phyloP scores from a whole-genome alignment of 1,140 invertebrate species.

The Physella acuta region DNA sequence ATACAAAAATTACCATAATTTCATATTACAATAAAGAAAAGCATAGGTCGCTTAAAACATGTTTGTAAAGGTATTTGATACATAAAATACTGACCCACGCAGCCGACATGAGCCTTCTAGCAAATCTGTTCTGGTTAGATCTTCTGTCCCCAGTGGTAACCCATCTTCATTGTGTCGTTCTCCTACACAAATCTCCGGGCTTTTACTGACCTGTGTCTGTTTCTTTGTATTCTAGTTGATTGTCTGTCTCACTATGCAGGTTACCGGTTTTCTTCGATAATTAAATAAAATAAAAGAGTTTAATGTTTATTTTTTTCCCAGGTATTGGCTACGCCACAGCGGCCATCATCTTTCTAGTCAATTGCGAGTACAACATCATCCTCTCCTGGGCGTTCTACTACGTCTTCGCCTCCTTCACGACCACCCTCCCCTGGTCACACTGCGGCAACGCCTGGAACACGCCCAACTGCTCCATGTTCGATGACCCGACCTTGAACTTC shows the following conservation, averaged over 20 bases:
- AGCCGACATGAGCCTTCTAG: too few relatives aligned
- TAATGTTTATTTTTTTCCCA: conserved; percentile 27
- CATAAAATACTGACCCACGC: too few relatives aligned
- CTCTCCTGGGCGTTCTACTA: conserved; percentile 97
- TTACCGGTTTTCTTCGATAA: not conserved
- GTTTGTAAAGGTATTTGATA: too few relatives aligned
- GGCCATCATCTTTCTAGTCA: conserved; percentile 48
- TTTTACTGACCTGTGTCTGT: not conserved
- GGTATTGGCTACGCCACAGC: conserved; percentile 46
- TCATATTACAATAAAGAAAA: too few relatives aligned
- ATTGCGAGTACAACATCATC: conserved; percentile 89
- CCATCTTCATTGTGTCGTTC: not conserved
- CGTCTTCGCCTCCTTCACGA: conserved; percentile 63
- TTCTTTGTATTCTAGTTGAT: not conserved
- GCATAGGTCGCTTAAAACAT: too few relatives aligned
- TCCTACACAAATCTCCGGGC: not conserved
- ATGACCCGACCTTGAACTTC: conserved; percentile 34
- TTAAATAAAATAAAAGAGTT: not conserved
- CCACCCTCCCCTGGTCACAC: conserved; percentile 84
- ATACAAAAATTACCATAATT: too few relatives aligned
- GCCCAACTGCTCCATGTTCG: conserved; percentile 35
- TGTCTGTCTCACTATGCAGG: not conserved
- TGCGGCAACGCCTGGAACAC: conserved; percentile 64
- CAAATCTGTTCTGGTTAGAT: not conserved
- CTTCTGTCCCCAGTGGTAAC: too few relatives aligned